Evolutionary conservation across 2,888 invertebrate species (phyloP).

Genomic region (Vesta saturnalis): DNA sequence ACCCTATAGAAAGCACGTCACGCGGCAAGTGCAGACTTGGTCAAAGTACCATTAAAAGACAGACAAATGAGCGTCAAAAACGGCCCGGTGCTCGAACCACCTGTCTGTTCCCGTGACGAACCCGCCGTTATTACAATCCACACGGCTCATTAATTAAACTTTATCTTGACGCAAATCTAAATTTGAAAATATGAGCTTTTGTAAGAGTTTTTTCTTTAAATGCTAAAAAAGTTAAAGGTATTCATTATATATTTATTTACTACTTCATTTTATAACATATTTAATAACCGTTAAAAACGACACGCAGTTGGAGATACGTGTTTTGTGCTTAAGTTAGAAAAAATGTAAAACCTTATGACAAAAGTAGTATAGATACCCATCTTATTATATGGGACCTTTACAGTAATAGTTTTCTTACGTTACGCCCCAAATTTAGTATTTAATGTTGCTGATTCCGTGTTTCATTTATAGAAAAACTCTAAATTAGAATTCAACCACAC

Average conservation of each 20-base stretch:
- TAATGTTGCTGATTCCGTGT: too few species aligned
- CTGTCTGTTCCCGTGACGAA: conserved; percentile 50
- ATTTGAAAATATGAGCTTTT: conserved; percentile 45
- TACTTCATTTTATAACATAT: too few species aligned
- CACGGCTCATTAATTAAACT: conserved; percentile 46
- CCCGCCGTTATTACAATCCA: conserved; percentile 49
- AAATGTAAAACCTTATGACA: too few species aligned
- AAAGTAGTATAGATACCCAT: too few species aligned
- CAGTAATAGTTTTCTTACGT: too few species aligned
- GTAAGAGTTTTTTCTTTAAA: conserved; percentile 20
- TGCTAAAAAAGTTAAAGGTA: not conserved
- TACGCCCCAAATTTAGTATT: too few species aligned
- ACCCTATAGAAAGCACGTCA: conserved; percentile 40
- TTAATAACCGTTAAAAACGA: too few species aligned
- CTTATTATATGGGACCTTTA: too few species aligned
- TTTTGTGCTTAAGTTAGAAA: too few species aligned
- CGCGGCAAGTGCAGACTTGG: conserved; percentile 45
- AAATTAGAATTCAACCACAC: too few species aligned
- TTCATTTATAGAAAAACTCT: too few species aligned
- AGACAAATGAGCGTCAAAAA: conserved; percentile 45
- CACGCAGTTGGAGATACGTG: too few species aligned
- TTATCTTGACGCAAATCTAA: conserved; percentile 45
- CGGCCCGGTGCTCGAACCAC: conserved; percentile 46
- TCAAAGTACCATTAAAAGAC: conserved; percentile 42
- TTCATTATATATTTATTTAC: not conserved